Base-by-base conservation (phyloP, 1,140 invertebrate genomes). In the Psix sp. region DNA sequence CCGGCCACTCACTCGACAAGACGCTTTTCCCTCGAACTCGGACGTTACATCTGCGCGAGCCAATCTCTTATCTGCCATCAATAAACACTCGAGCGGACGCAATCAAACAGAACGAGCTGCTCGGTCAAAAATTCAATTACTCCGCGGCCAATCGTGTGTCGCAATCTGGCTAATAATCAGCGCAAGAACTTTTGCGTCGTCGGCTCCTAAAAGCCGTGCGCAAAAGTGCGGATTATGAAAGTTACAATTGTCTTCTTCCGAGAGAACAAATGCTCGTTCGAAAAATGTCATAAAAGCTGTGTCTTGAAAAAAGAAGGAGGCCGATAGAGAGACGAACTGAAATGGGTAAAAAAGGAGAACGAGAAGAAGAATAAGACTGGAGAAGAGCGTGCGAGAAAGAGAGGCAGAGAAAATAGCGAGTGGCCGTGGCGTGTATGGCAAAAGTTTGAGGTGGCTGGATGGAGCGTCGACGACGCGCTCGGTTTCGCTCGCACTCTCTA, bases 381-480 rank as follows among this genome's bases (percentile, higher is more conserved):
- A n/a, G n/a, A n/a, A n/a, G n/a, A n/a, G n/a, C n/a, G n/a, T n/a
- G n/a, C n/a, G n/a, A n/a, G n/a, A 29, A 29, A 29, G 7, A 29
- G 26, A 29, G 7, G 26, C 7, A 29, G n/a, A 29, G 7, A 7
- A 71, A 71, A 56, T 56, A 40, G 26, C 49, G 63, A 71, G 67
- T 71, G 57, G 49, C 57, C 40, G 48, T 62, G 66, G 66, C 43
- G 49, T 51, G 67, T 56, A 62, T 63, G 33, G 67, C 43, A 13
- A 57, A 63, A 63, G 49, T 71, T 71, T 63, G 43, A 71, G 57
- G 57, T 62, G 56, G 66, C 56, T 60, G 66, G 54, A 68, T 59
- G 54, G 54, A 54, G 62, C 62, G 65, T 38, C 65, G 40, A 33
- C 48, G 39, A 40, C 56, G 33, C 29, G 33, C 29, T 33, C 5